Conservation (phyloP, 1,140 invertebrate genomes). For the Contarinia nasturtii region DNA sequence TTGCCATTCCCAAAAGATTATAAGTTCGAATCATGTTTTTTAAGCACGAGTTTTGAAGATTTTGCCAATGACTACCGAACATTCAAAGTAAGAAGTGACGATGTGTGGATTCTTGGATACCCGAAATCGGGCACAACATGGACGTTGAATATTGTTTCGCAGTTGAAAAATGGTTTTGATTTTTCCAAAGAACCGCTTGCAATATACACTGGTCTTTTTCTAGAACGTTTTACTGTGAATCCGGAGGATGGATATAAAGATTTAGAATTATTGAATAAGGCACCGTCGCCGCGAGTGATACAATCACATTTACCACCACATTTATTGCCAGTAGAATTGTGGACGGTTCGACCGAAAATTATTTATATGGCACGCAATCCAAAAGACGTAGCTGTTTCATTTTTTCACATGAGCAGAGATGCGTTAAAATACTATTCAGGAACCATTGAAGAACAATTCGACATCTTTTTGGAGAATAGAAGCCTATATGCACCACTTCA, state of each 20-base stretch:
- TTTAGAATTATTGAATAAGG: conserved; percentile 19
- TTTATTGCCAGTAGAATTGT: conserved; percentile 38
- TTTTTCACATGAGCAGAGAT: conserved; percentile 41
- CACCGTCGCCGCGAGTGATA: conserved; percentile 34
- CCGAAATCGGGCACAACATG: conserved; percentile 39
- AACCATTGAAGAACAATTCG: conserved; percentile 37
- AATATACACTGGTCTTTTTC: neutral
- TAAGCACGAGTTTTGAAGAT: neutral
- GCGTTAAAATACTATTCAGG: conserved; percentile 36
- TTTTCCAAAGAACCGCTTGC: neutral
- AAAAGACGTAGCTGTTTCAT: conserved; percentile 62
- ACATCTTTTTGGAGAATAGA: conserved; percentile 37
- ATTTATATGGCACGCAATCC: conserved; percentile 64
- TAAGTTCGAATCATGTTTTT: neutral
- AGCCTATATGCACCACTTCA: conserved; percentile 36
- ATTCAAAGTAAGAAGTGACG: conserved; percentile 26
- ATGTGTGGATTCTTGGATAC: conserved; percentile 31
- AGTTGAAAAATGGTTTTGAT: conserved; percentile 37
- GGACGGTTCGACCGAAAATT: conserved; percentile 33
- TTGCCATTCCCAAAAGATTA: neutral
- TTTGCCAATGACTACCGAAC: conserved; percentile 7
- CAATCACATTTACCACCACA: conserved; percentile 51
- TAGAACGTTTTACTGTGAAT: no score
- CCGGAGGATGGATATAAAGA: conserved; percentile 23
- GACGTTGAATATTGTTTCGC: conserved; percentile 47